phyloP scores from a whole-genome alignment of 2,113 vertebrate genomes.

The Galemys pyrenaicus region DNA sequence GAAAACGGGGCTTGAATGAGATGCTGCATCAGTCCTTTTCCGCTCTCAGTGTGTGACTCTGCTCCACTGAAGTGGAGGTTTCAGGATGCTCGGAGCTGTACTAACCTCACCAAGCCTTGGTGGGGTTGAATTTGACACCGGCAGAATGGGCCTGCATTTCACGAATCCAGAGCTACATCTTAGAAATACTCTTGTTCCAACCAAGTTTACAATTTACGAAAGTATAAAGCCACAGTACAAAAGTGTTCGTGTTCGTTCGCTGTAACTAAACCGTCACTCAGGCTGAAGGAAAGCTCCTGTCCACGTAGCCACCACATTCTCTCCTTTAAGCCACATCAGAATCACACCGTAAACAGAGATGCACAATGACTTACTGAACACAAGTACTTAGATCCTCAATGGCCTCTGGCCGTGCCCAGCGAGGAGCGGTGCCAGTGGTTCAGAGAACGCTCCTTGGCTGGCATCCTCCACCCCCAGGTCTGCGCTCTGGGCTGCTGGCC shows the following conservation, averaged over 20 bases:
- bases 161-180: not conserved
- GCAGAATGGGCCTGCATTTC: not conserved
- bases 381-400: slow-evolving; percentile 58
- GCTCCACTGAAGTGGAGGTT: not conserved
- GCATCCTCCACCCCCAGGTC: slow-evolving; percentile 2
- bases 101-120: too few species aligned
- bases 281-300: not conserved
- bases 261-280: not conserved
- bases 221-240: not conserved
- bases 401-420: slow-evolving; percentile 65
- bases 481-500: slow-evolving; percentile 5
- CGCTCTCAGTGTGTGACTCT: not conserved
- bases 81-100: not conserved
- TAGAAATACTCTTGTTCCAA: slow-evolving; percentile 30
- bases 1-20: not conserved
- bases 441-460: slow-evolving; percentile 66
- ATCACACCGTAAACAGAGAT: not conserved
- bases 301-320: not conserved
- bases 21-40: not conserved
- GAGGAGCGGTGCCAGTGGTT: slow-evolving; percentile 52
- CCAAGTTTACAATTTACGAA: not conserved
- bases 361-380: not conserved
- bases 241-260: not conserved
- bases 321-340: not conserved
- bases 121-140: not conserved